Base-by-base conservation (phyloP, 1,140 invertebrate species). In the Aphelenchoides fujianensis region DNA sequence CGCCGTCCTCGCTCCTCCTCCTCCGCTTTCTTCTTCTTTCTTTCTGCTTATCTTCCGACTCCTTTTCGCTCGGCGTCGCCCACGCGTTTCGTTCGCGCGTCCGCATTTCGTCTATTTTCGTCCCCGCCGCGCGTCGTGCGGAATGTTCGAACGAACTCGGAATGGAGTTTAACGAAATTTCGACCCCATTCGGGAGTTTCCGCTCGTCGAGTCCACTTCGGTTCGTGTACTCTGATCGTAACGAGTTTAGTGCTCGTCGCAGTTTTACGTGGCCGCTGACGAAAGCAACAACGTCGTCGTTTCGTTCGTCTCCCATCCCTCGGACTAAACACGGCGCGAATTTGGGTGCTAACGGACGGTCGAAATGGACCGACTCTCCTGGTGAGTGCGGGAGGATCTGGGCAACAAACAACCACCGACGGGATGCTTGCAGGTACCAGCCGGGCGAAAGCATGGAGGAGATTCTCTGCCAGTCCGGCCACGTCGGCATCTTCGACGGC, bases 401-500 rank as follows among this genome's bases (percentile, higher is more conserved):
- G n/a, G n/a, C n/a, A n/a, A n/a, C n/a, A n/a, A n/a, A 30, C 28
- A 27, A 61, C 28, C 57, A 84, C 83, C 80, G 79, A 83, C 72
- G 73, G 81, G 35, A 57, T 84, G 23, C 76, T 72, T 34, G 84
- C n/a, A n/a, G 82, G 82, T 83, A 83, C 66, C 69, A 71, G 32
- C 69, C 71, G 19, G 82, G 81, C 7, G 82, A 83, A 54, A 74
- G 80, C 28, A 83, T 82, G 79, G 82, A 83, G 68, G 82, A 83
- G 52, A 76, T 83, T 35, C 78, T 83, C 32, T 73, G 72, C 57
- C 82, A 83, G 67, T 75, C 82, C 3, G 82, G 82, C 41, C 59
- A 78, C 74, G 82, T 83, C 41, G 82, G 81, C 0, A 84, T 83
- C 41, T 83, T 75, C 48, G 82, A 83, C 69, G 82, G 82, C 23